Evolutionary conservation across 2,113 vertebrate genomes (phyloP).

Genomic region (Apodemus sylvaticus): DNA sequence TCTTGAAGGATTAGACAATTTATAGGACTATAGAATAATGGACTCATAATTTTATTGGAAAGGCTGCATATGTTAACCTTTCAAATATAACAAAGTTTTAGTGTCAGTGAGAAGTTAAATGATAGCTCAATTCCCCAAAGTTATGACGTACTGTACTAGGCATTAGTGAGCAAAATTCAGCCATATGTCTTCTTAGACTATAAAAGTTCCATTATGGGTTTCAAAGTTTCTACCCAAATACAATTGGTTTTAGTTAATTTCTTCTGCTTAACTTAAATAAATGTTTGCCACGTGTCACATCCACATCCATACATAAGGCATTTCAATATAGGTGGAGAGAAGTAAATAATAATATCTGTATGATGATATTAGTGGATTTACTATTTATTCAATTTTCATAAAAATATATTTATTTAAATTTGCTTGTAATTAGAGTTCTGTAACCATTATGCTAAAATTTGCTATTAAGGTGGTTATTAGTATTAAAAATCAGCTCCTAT

Average conservation of each 20-base stretch:
- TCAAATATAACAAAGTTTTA: conserved; percentile 47
- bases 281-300: neutral
- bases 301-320: neutral
- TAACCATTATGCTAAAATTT: neutral
- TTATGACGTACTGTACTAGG: neutral
- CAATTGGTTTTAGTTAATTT: neutral
- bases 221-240: neutral
- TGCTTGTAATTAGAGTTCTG: neutral
- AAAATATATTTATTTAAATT: neutral
- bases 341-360: neutral
- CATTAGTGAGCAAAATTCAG: conserved; percentile 17
- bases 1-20: conserved; percentile 4
- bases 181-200: neutral
- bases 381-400: neutral
- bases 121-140: neutral
- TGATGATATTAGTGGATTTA: neutral
- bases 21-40: conserved; percentile 28
- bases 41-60: conserved; percentile 35
- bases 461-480: neutral
- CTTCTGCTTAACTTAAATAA: neutral
- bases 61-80: conserved; percentile 31
- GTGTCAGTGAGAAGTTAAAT: neutral
- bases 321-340: neutral
- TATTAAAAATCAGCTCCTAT: neutral
- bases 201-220: neutral